Evolutionary conservation across 2,888 invertebrate genomes (phyloP).

Genomic region (Coelinius sp.): DNA sequence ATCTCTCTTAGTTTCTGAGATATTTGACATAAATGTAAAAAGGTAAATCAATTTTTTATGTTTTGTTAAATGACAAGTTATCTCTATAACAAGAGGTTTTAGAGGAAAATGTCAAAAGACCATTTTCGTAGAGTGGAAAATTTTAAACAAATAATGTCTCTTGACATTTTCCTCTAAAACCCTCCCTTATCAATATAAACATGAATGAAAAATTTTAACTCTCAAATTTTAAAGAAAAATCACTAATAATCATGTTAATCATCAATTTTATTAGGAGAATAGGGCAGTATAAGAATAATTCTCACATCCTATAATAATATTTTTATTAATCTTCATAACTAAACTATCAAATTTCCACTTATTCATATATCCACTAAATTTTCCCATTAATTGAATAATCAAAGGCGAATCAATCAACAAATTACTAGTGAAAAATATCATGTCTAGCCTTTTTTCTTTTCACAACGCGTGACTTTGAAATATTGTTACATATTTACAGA

Average conservation of each 20-base stretch:
- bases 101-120: too few species aligned
- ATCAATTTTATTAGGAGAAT: not conserved
- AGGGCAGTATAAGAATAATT: not conserved
- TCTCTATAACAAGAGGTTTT: too few species aligned
- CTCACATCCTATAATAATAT: not conserved
- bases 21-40: not conserved
- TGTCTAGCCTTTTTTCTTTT: conserved; percentile 3
- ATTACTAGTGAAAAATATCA: conserved; percentile 43
- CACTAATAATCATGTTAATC: not conserved
- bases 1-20: too few species aligned
- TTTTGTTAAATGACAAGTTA: too few species aligned
- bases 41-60: too few species aligned
- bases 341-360: conserved; percentile 36
- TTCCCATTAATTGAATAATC: not conserved
- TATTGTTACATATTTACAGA: conserved; percentile 35
- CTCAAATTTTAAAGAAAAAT: too few species aligned
- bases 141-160: too few species aligned
- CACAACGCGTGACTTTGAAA: conserved; percentile 27
- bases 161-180: not conserved
- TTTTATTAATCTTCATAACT: conserved; percentile 45
- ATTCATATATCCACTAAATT: conserved; percentile 30
- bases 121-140: too few species aligned
- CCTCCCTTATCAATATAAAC: too few species aligned
- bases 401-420: conserved; percentile 36
- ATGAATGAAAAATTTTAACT: too few species aligned